Evolutionary conservation across 2,888 invertebrate genomes (phyloP).

Genomic region (Bruchidius siliquastri): DNA sequence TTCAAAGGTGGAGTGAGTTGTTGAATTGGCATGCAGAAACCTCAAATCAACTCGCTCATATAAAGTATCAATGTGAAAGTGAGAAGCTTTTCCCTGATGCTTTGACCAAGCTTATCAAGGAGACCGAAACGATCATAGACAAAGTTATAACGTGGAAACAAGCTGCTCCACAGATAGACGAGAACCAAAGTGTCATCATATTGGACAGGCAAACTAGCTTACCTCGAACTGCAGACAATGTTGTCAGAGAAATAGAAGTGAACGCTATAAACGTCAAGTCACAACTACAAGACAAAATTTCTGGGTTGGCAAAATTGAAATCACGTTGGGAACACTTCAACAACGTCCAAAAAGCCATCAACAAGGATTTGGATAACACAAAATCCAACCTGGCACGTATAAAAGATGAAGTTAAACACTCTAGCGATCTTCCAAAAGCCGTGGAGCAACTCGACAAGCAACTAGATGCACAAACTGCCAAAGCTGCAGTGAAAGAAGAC

Average conservation of each 20-base stretch:
- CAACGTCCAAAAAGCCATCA: constrained; percentile 66
- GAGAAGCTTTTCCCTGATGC: constrained; percentile 68
- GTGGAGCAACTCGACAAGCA: constrained; percentile 52
- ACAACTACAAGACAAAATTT: constrained; percentile 63
- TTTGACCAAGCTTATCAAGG: constrained; percentile 63
- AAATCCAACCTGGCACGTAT: constrained; percentile 56
- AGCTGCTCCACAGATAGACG: constrained; percentile 64
- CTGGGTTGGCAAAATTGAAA: constrained; percentile 65
- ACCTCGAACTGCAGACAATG: constrained; percentile 66
- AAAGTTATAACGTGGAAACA: constrained; percentile 69
- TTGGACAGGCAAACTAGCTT: constrained; percentile 66
- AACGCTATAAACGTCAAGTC: constrained; percentile 63
- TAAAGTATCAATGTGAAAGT: constrained; percentile 75
- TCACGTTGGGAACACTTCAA: constrained; percentile 73
- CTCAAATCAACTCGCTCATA: constrained; percentile 71
- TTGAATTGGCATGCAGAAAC: constrained; percentile 77
- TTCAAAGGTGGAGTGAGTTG: constrained; percentile 81
- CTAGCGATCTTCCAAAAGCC: constrained; percentile 49
- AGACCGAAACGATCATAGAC: constrained; percentile 63
- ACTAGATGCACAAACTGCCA: constrained; percentile 53
- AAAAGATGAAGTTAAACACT: constrained; percentile 50
- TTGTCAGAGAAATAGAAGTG: constrained; percentile 69
- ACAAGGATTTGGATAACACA: constrained; percentile 58
- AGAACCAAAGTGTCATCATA: constrained; percentile 62
- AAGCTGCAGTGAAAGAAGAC: constrained; percentile 61